These are phyloP conservation scores for Anomalospiza imberbis DNA, from an alignment of 2,797 vertebrate genomes.

Conservation along the genomic window DNA sequence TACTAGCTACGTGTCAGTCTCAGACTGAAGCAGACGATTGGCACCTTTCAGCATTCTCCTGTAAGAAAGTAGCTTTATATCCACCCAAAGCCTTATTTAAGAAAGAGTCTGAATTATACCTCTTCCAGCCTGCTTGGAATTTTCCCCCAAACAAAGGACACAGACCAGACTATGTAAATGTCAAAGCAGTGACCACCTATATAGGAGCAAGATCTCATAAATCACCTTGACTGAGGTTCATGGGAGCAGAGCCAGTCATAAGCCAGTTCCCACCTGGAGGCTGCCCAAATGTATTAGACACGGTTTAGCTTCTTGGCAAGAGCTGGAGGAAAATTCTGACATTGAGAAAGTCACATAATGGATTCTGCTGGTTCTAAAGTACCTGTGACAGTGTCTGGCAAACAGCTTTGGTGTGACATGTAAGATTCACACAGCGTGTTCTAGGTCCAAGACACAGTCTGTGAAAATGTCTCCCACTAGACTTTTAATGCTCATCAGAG, in stretches of 20 bases:
- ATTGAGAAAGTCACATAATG: not conserved
- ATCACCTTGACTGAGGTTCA: conserved; percentile 4
- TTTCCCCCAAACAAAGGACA: not conserved
- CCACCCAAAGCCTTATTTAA: not conserved
- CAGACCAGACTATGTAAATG: not conserved
- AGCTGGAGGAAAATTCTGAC: conserved; percentile 6
- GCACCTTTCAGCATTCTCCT: not conserved
- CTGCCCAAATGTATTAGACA: conserved; percentile 7
- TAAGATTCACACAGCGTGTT: not conserved
- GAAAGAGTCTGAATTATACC: not conserved
- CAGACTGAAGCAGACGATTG: not conserved
- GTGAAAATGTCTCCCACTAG: not conserved
- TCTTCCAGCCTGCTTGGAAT: not conserved
- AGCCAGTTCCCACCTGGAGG: conserved; percentile 15
- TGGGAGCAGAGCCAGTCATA: not conserved
- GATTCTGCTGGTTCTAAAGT: not conserved
- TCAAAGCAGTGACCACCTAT: not conserved
- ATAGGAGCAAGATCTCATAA: not conserved
- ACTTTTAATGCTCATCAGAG: not conserved
- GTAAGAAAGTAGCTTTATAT: not conserved
- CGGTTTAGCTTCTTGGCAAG: not conserved
- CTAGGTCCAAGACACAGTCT: not conserved
- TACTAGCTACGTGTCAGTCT: not conserved
- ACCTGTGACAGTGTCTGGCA: not conserved
- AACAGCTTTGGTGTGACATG: not conserved